Evolutionary conservation across 1,140 invertebrate genomes (phyloP).

Genomic region (Drosophila tropicalis): DNA sequence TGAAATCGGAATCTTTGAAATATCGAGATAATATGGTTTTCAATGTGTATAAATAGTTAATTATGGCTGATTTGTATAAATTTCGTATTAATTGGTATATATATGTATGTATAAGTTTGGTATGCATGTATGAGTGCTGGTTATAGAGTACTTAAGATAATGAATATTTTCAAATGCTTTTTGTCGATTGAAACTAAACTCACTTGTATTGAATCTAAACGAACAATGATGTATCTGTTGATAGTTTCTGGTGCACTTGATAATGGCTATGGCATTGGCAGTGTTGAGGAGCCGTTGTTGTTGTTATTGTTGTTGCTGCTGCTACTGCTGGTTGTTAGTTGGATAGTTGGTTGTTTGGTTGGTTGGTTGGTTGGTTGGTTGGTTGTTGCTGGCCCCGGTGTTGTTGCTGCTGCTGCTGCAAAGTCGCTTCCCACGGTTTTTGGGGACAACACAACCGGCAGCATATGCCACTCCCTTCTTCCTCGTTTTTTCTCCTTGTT

Average conservation of each 20-base stretch:
- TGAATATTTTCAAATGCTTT: neutral
- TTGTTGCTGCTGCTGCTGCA: slow-evolving; percentile 1
- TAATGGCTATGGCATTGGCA: slow-evolving; percentile 79
- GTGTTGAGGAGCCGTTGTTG: slow-evolving; percentile 64
- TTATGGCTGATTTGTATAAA: neutral
- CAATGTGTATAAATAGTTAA: too few species aligned
- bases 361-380: neutral
- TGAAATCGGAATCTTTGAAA: too few species aligned
- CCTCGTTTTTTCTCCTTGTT: neutral
- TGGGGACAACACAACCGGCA: slow-evolving; percentile 43
- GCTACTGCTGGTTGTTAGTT: neutral
- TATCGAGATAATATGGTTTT: too few species aligned
- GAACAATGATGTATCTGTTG: slow-evolving; percentile 71
- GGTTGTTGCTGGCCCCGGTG: slow-evolving; percentile 17
- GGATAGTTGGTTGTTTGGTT: too few species aligned
- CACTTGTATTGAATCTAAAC: slow-evolving; percentile 79
- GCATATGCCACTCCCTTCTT: slow-evolving; percentile 35
- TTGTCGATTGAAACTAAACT: slow-evolving; percentile 40
- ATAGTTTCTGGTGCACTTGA: slow-evolving; percentile 61
- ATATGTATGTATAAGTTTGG: neutral
- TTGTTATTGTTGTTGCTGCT: slow-evolving; percentile 34
- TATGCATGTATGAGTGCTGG: neutral
- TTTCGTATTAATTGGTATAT: neutral
- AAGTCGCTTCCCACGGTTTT: neutral
- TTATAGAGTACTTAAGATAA: neutral